phyloP scores from a whole-genome alignment of 2,797 vertebrate genomes.

The Oreochromis grahami region DNA sequence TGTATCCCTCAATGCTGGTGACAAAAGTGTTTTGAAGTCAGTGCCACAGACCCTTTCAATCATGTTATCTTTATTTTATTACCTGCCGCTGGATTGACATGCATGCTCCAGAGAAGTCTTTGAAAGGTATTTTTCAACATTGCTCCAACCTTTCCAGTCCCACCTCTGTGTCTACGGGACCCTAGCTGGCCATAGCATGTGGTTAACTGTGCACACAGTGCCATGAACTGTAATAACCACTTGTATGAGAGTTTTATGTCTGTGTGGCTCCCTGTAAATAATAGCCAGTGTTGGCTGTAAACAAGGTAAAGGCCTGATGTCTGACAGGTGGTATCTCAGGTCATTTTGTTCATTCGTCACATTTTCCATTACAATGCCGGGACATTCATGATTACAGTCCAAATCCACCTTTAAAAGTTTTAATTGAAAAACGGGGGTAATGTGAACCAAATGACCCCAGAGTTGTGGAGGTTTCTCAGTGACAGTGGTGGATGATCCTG shows the following conservation, averaged over 20 bases:
- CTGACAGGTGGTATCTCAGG: constrained; percentile 52
- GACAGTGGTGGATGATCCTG: constrained; percentile 81
- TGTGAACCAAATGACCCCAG: constrained; percentile 42
- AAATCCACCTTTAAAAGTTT: not conserved
- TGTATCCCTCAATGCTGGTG: constrained; percentile 62
- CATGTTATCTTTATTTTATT: constrained; percentile 39
- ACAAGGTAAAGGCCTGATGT: constrained; percentile 56
- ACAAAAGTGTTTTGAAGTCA: constrained; percentile 62
- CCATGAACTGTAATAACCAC: constrained; percentile 57
- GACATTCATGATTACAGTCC: not conserved
- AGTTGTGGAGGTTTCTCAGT: constrained; percentile 35
- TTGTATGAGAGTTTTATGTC: constrained; percentile 49
- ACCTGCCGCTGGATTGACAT: constrained; percentile 16
- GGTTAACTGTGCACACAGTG: constrained; percentile 21
- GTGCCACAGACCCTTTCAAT: constrained; percentile 43
- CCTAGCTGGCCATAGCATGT: not conserved
- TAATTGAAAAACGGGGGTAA: not conserved
- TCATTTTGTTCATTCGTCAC: constrained; percentile 41
- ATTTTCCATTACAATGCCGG: constrained; percentile 11
- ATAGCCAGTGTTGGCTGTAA: constrained; percentile 72
- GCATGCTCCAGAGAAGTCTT: not conserved
- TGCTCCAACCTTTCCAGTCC: not conserved
- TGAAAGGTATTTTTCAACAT: not conserved
- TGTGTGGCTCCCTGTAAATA: constrained; percentile 63
- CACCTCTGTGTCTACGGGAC: not conserved